These are phyloP conservation scores for Pluvialis apricaria DNA, from an alignment of 2,113 vertebrate species.

Conservation along the genomic window DNA sequence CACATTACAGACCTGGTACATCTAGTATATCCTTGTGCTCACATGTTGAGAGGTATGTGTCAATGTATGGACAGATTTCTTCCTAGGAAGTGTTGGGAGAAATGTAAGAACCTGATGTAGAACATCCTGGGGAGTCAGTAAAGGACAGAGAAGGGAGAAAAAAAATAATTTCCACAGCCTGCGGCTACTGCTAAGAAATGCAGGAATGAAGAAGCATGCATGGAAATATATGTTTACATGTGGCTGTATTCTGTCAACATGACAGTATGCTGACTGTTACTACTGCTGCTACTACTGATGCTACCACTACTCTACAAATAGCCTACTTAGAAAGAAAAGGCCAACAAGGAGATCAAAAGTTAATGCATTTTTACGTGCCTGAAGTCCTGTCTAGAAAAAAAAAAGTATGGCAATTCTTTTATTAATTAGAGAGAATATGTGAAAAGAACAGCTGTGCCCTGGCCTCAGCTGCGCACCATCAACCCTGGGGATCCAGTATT, in stretches of 20 bases:
- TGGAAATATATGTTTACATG: neutral
- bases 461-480: neutral
- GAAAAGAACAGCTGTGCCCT: neutral
- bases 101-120: neutral
- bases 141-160: neutral
- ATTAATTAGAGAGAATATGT: neutral
- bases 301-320: neutral
- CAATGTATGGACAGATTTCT: neutral
- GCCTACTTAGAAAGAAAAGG: neutral
- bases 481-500: neutral
- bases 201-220: neutral
- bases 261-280: neutral
- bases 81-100: neutral
- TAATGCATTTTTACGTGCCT: neutral
- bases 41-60: neutral
- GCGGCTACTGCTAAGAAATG: neutral
- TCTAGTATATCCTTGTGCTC: neutral
- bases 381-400: neutral
- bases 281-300: neutral
- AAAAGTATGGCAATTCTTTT: neutral
- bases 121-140: neutral
- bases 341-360: neutral
- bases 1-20: neutral
- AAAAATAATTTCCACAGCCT: neutral
- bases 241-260: neutral